A percentile compares a stretch with the other conserved stretches of the same genome.
These are phyloP conservation scores for Spilosoma lubricipeda DNA, from an alignment of 2,888 invertebrate species.

Conservation along the genomic window DNA sequence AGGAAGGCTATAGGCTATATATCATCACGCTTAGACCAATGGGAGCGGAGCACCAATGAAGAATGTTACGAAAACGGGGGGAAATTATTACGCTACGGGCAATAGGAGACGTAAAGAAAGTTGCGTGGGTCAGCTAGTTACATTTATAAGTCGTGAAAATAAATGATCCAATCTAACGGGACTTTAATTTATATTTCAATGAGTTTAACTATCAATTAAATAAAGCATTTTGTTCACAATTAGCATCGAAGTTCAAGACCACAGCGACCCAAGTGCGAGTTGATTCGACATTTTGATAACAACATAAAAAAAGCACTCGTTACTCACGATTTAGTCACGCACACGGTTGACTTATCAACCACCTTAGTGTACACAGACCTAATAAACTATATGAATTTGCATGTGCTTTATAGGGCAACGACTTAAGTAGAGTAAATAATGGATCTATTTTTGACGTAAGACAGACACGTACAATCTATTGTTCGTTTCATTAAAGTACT, in stretches of 20 bases:
- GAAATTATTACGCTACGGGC: too few relatives aligned
- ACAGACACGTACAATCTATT: neutral
- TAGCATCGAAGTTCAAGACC: neutral
- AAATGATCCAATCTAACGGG: too few relatives aligned
- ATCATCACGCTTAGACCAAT: too few relatives aligned
- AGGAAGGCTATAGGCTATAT: too few relatives aligned
- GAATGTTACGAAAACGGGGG: too few relatives aligned
- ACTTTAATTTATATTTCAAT: neutral
- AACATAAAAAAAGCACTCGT: neutral
- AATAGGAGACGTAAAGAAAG: too few relatives aligned
- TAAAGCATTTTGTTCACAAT: neutral
- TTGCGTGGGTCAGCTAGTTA: too few relatives aligned
- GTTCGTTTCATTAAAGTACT: too few relatives aligned
- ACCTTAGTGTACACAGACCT: neutral
- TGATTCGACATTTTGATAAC: slow-evolving; percentile 1
- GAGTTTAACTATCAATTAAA: neutral
- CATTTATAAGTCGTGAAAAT: too few relatives aligned
- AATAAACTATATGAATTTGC: neutral
- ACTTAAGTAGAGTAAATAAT: neutral
- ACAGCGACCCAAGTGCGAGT: neutral
- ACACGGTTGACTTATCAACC: neutral
- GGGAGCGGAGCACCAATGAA: too few relatives aligned
- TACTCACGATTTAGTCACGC: neutral
- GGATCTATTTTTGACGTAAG: neutral
- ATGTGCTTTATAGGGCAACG: neutral